Evolutionary conservation across 2,113 vertebrate species (phyloP).

Genomic region (Eonycteris spelaea): DNA sequence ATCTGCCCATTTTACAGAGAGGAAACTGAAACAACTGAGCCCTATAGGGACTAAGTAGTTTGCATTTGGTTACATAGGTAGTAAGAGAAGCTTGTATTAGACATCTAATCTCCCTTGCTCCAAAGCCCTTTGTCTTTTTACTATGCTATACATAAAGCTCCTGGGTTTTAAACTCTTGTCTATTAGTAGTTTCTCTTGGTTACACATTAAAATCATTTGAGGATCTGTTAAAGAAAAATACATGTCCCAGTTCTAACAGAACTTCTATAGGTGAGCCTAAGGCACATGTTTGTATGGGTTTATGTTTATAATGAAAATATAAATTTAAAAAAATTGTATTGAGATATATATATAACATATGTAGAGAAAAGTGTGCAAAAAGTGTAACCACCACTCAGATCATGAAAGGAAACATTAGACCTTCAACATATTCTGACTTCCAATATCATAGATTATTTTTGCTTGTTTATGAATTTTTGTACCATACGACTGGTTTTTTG

Average conservation of each 20-base stretch:
- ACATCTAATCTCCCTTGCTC: background rate
- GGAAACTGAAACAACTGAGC: slow-evolving; percentile 10
- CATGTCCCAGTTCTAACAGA: background rate
- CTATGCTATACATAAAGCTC: background rate
- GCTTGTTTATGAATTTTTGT: background rate
- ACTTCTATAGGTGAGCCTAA: background rate
- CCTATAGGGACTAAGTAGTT: background rate
- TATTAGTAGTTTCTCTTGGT: background rate
- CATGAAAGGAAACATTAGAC: background rate
- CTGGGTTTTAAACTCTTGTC: slow-evolving; percentile 27
- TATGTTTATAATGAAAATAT: slow-evolving; percentile 12
- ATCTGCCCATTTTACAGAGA: background rate
- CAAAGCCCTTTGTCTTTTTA: background rate
- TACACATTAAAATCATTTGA: background rate
- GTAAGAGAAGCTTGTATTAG: background rate
- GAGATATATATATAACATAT: background rate
- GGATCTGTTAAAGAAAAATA: slow-evolving; percentile 4
- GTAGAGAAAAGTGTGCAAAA: slow-evolving; percentile 1
- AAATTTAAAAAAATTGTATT: slow-evolving; percentile 13
- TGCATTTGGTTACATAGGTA: background rate
- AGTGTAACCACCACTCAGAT: background rate
- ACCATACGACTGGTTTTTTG: background rate
- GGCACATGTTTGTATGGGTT: background rate
- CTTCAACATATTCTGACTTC: background rate
- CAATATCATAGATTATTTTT: background rate